phyloP scores from a whole-genome alignment of 2,888 invertebrate genomes.

The Luperina nickerlii region DNA sequence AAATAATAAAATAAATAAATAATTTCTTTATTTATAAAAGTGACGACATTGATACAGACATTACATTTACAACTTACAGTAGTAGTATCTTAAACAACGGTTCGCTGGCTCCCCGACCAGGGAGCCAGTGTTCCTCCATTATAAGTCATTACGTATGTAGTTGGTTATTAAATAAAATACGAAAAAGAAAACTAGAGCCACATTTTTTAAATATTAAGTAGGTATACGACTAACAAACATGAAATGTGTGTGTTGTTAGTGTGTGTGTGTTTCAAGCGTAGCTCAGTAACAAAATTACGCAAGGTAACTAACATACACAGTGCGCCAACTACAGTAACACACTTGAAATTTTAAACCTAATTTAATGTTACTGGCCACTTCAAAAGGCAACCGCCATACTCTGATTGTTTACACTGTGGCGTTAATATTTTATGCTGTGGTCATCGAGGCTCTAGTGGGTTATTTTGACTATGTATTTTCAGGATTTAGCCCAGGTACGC shows the following conservation, averaged over 20 bases:
- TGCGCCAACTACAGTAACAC: conserved; percentile 25
- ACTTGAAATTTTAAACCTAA: conserved; percentile 66
- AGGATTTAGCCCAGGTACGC: neutral
- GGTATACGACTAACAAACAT: neutral
- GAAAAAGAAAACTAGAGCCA: neutral
- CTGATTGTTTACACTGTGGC: conserved; percentile 56
- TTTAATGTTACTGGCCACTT: conserved; percentile 49
- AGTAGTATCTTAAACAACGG: neutral
- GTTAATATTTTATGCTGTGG: conserved; percentile 59
- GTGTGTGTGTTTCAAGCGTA: neutral
- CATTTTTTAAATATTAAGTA: neutral
- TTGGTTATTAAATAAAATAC: neutral
- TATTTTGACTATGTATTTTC: conserved; percentile 38
- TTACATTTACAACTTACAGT: neutral
- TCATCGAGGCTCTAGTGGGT: conserved; percentile 9
- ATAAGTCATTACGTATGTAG: no score
- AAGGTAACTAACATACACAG: conserved; percentile 5
- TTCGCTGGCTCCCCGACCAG: neutral
- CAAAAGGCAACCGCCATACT: conserved; percentile 46
- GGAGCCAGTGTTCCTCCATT: neutral
- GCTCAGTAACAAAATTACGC: conserved; percentile 14
- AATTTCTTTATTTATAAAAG: neutral
- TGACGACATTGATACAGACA: neutral
- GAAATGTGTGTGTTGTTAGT: neutral
- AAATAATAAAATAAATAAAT: no score